These are phyloP conservation scores for Nasonia oneida DNA, from an alignment of 2,888 invertebrate species.

Conservation along the genomic window DNA sequence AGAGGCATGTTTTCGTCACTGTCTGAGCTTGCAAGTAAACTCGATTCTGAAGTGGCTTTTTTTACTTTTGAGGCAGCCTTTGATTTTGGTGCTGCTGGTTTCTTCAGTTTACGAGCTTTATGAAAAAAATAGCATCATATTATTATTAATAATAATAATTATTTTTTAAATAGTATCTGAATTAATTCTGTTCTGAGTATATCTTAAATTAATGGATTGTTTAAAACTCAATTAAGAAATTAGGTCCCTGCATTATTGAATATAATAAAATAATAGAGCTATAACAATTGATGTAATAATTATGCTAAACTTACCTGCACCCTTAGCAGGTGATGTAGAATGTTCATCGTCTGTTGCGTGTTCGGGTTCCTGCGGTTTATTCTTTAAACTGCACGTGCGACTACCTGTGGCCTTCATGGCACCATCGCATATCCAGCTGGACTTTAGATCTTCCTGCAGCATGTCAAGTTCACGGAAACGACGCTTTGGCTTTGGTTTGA, in stretches of 20 bases:
- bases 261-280: no score
- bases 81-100: conserved; percentile 21
- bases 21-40: conserved; percentile 66
- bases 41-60: conserved; percentile 62
- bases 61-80: conserved; percentile 61
- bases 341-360: conserved; percentile 54
- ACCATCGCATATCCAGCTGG: conserved; percentile 85
- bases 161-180: neutral
- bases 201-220: neutral
- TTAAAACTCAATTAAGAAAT: no score
- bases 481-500: conserved; percentile 68
- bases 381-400: conserved; percentile 84
- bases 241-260: no score
- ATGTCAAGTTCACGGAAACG: conserved; percentile 82
- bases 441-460: conserved; percentile 86
- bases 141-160: neutral
- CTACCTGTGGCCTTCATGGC: conserved; percentile 84
- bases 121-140: neutral
- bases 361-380: conserved; percentile 76
- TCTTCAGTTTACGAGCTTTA: conserved; percentile 44
- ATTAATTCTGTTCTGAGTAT: neutral
- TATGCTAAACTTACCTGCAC: conserved; percentile 54
- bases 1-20: conserved; percentile 72
- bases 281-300: no score
- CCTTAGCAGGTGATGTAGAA: conserved; percentile 39